Evolutionary conservation across 2,888 invertebrate species (phyloP), one percentile per base, ranked within the genome.

Genomic region (Diaphora mendica): DNA sequence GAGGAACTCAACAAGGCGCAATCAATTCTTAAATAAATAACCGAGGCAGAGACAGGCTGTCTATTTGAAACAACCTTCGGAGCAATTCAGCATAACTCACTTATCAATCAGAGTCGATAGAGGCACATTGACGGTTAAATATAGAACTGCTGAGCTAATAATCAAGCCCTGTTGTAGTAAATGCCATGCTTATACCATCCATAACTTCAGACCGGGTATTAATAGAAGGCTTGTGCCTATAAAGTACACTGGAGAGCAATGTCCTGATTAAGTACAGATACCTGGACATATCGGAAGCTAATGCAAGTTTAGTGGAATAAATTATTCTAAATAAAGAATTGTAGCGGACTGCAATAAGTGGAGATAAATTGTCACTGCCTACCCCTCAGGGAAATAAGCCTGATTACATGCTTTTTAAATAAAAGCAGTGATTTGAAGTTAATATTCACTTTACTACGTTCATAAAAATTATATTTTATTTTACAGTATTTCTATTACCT

Each of bases 11-110:
- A 77, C 75, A 71, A 73, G 70, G 74, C 76, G 78, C 77, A 79
- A 79, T 77, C 76, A 83, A 79, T 39, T 74, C 67, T 64, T 68
- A 68, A 74, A 74, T 79, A 69, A 71, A 69, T 70, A 64, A 55
- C 8, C 13, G 59, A 64, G 20, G 44, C 42, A 59, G 62, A 72
- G 70, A 70, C 69, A 67, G 7, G 64, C 72, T 33, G 75, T 72
- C 75, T 75, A 67, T 72, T 67, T 26, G n/a, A 35, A 30, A 44
- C 55, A 59, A 64, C 72, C 69, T 72, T 69, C 66, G 13, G 17
- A 66, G 44, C 68, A 66, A 66, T 66, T 59, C 39, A 59, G 23
- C n/a, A 26, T n/a, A 20, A 42, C 39, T 68, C 39, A 51, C 26
- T 55, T 59, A 71, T 75, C 64, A 71, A 74, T 74, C 39, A 64